A percentile compares a stretch with the other conserved stretches of the same genome.
phyloP scores from a whole-genome alignment of 2,797 vertebrate genomes.

The Vireo griseus region DNA sequence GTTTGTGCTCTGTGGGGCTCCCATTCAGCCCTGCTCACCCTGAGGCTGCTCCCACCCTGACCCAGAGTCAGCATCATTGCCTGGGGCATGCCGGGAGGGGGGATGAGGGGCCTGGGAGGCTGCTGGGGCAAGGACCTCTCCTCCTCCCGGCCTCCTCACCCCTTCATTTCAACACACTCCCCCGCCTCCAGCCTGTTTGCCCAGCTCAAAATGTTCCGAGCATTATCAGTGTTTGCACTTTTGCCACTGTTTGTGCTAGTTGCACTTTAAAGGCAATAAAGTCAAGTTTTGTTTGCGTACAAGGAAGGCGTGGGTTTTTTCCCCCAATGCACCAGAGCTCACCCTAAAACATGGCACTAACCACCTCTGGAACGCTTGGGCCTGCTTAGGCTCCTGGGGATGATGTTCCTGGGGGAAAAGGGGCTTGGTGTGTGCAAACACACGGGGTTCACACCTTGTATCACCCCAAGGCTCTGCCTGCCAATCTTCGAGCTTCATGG shows the following conservation, averaged over 20 bases:
- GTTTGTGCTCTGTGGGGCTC: background rate
- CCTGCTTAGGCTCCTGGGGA: background rate
- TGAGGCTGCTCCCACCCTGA: background rate
- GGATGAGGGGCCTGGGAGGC: rapidly evolving
- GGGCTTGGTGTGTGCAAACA: background rate
- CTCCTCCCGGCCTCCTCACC: background rate
- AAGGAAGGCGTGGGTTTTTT: background rate
- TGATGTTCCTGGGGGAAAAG: background rate
- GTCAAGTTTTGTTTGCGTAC: slow-evolving; percentile 28
- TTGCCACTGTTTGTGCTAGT: slow-evolving; percentile 59
- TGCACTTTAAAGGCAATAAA: slow-evolving; percentile 55
- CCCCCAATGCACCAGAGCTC: background rate
- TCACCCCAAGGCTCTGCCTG: background rate
- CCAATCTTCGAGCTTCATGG: rapidly evolving
- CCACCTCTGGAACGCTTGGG: background rate
- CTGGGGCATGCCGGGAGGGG: background rate
- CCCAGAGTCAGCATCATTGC: rapidly evolving
- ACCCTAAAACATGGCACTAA: background rate
- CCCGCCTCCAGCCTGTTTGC: slow-evolving; percentile 32
- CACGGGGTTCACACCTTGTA: rapidly evolving
- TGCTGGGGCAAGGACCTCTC: background rate
- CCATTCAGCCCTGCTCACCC: background rate
- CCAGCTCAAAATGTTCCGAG: slow-evolving; percentile 26
- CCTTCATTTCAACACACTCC: slow-evolving; percentile 37
- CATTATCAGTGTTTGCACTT: slow-evolving; percentile 61